Evolutionary conservation across 1,140 invertebrate genomes (phyloP).

Genomic region (Aricia agestis): DNA sequence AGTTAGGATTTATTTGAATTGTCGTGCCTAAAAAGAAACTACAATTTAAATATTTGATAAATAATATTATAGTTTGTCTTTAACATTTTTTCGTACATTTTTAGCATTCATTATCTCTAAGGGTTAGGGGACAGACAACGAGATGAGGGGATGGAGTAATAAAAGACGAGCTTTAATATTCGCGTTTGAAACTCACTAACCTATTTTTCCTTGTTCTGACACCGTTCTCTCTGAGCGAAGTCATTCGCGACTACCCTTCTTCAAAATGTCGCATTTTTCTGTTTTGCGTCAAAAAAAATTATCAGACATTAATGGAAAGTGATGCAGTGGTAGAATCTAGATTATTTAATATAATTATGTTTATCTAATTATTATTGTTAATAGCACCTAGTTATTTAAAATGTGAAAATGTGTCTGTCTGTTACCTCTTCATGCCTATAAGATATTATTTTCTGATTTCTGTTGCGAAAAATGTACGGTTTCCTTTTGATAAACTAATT

Average conservation of each 20-base stretch:
- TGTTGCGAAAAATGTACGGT: too few species aligned
- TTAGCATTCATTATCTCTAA: not conserved
- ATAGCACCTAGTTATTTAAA: too few species aligned
- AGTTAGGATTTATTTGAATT: too few species aligned
- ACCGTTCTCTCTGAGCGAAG: slow-evolving; percentile 23
- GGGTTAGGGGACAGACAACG: not conserved
- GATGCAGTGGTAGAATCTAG: too few species aligned
- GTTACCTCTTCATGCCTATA: too few species aligned
- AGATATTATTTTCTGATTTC: too few species aligned
- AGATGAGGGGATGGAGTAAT: not conserved
- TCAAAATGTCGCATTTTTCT: not conserved
- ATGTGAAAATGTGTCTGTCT: not conserved
- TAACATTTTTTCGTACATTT: not conserved
- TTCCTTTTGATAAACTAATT: too few species aligned
- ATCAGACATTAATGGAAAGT: not conserved
- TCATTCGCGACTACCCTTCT: not conserved
- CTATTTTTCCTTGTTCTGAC: slow-evolving; percentile 34
- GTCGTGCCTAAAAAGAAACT: too few species aligned
- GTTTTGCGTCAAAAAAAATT: not conserved
- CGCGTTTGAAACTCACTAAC: slow-evolving; percentile 23
- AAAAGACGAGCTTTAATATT: not conserved
- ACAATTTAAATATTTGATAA: too few species aligned
- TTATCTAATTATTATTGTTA: too few species aligned
- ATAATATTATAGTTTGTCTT: not conserved
- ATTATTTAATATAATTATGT: too few species aligned